Conservation (phyloP, 2,797 vertebrate genomes). For the Rhinatrema bivittatum region DNA sequence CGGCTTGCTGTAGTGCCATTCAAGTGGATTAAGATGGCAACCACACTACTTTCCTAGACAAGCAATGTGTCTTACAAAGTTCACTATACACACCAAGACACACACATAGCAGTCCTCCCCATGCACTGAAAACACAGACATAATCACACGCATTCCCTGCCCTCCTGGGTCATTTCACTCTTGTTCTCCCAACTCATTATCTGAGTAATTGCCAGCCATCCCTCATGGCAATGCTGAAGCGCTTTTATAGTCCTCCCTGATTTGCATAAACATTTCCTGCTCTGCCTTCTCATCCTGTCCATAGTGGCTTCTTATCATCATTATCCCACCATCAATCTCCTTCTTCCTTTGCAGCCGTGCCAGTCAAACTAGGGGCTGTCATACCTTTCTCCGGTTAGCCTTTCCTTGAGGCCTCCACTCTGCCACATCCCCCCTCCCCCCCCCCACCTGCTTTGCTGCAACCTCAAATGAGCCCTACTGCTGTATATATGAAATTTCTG, state of each 20-base stretch:
- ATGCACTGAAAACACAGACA: too few relatives aligned
- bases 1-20: too few relatives aligned
- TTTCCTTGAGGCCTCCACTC: not conserved
- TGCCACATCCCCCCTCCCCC: not conserved
- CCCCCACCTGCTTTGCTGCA: too few relatives aligned
- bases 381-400: not conserved
- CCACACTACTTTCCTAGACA: too few relatives aligned
- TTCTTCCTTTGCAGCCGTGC: rapidly evolving
- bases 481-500: too few relatives aligned
- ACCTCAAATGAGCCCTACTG: too few relatives aligned
- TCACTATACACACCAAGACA: not conserved
- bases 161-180: not conserved
- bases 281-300: not conserved
- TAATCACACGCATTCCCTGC: not conserved
- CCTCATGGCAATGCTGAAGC: not conserved
- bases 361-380: rapidly evolving
- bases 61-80: too few relatives aligned
- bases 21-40: too few relatives aligned
- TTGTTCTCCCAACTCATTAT: not conserved
- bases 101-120: not conserved
- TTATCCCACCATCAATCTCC: not conserved
- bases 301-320: rapidly evolving
- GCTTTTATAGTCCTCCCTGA: not conserved
- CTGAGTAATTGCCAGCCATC: not conserved
- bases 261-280: not conserved